phyloP scores from a whole-genome alignment of 2,797 vertebrate genomes.

The Champsocephalus esox region DNA sequence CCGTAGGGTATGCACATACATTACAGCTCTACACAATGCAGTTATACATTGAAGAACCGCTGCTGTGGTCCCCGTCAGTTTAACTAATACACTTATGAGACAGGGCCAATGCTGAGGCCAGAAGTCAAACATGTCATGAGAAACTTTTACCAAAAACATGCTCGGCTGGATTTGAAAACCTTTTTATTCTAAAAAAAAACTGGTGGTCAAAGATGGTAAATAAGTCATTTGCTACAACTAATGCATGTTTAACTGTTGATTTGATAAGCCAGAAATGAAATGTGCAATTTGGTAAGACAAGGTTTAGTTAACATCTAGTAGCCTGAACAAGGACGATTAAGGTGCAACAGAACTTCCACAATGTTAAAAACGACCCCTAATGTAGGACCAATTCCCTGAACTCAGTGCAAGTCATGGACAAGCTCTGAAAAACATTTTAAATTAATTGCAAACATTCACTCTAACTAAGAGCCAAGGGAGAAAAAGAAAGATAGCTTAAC shows the following conservation, averaged over 20 bases:
- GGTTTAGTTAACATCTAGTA: not conserved
- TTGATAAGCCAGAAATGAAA: not conserved
- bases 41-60: not conserved
- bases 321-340: not conserved
- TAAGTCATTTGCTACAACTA: not conserved
- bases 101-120: not conserved
- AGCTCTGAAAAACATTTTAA: not conserved
- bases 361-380: not conserved
- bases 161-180: not conserved
- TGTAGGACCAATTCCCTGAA: not conserved
- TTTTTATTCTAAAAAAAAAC: not conserved
- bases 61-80: not conserved
- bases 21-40: conserved; percentile 2
- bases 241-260: not conserved
- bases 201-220: not conserved
- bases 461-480: not conserved
- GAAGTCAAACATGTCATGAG: conserved; percentile 5
- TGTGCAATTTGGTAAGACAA: not conserved
- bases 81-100: not conserved
- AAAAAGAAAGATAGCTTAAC: not conserved
- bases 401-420: not conserved
- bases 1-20: conserved; percentile 5
- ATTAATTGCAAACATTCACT: not conserved
- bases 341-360: not conserved
- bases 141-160: not conserved